These are phyloP conservation scores for Philereme transversata DNA, from an alignment of 2,888 invertebrate genomes.

Conservation along the genomic window DNA sequence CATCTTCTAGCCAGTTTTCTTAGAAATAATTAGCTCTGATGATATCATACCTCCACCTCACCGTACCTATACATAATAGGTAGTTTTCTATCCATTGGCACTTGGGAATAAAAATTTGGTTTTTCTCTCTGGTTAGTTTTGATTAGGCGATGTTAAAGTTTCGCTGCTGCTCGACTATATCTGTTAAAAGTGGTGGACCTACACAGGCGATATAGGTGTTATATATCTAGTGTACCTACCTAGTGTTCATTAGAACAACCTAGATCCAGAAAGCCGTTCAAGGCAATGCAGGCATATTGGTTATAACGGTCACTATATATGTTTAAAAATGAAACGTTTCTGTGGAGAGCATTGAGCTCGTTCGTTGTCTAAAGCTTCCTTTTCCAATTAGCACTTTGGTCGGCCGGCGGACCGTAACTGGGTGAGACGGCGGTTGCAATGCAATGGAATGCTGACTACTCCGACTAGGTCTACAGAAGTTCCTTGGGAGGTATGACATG, in stretches of 20 bases:
- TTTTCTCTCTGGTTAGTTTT: no score
- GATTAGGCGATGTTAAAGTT: no score
- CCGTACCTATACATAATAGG: no score
- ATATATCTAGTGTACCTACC: no score
- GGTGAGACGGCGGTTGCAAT: slow-evolving; percentile 62
- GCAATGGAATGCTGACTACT: slow-evolving; percentile 64
- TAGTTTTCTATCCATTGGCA: no score
- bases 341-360: slow-evolving; percentile 82
- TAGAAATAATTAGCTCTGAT: no score
- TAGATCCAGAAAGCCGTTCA: slow-evolving; percentile 39
- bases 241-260: slow-evolving; percentile 34
- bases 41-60: no score
- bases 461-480: slow-evolving; percentile 54
- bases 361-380: slow-evolving; percentile 83
- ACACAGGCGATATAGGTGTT: no score
- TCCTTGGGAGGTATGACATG: slow-evolving; percentile 48
- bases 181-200: no score
- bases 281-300: slow-evolving; percentile 51
- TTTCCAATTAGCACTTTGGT: slow-evolving; percentile 81
- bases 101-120: no score
- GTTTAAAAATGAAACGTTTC: slow-evolving; percentile 83
- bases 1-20: no score
- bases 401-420: slow-evolving; percentile 80
- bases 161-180: no score
- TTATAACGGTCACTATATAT: slow-evolving; percentile 75